These are phyloP conservation scores for Anabas testudineus DNA, from an alignment of 2,797 vertebrate genomes.

Conservation along the genomic window DNA sequence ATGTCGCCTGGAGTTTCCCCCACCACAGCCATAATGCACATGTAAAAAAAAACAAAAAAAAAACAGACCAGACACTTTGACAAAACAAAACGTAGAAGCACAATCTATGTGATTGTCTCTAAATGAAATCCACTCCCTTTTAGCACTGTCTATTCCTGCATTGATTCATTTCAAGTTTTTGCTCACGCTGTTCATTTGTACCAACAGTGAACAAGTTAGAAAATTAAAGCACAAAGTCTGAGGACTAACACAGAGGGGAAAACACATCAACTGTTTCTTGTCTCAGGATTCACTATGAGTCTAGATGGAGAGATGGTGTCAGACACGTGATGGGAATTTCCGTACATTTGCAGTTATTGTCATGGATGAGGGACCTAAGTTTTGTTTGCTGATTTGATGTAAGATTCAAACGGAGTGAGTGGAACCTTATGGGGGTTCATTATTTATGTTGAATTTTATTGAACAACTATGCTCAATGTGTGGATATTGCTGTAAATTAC, in stretches of 20 bases:
- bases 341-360: conserved; percentile 49
- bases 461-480: conserved; percentile 83
- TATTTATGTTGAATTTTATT: conserved; percentile 80
- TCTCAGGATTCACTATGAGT: conserved; percentile 98
- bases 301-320: conserved; percentile 85
- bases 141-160: conserved; percentile 66
- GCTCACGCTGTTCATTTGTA: conserved; percentile 62
- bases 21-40: conserved; percentile 58
- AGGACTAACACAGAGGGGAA: conserved; percentile 82
- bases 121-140: conserved; percentile 46
- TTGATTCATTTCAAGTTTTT: conserved; percentile 51
- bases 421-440: conserved; percentile 74
- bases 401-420: conserved; percentile 70
- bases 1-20: conserved; percentile 61
- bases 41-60: conserved; percentile 20
- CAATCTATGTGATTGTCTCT: conserved; percentile 72
- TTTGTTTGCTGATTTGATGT: conserved; percentile 56
- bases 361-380: conserved; percentile 53
- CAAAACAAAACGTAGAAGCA: conserved; percentile 72
- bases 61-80: conserved; percentile 51
- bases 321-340: conserved; percentile 49
- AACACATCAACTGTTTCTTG: conserved; percentile 92
- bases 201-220: conserved; percentile 71
- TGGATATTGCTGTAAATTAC: conserved; percentile 88
- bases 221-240: conserved; percentile 88